These are phyloP conservation scores for Danio jaintianensis DNA, from an alignment of 2,797 vertebrate species.

Conservation along the genomic window DNA sequence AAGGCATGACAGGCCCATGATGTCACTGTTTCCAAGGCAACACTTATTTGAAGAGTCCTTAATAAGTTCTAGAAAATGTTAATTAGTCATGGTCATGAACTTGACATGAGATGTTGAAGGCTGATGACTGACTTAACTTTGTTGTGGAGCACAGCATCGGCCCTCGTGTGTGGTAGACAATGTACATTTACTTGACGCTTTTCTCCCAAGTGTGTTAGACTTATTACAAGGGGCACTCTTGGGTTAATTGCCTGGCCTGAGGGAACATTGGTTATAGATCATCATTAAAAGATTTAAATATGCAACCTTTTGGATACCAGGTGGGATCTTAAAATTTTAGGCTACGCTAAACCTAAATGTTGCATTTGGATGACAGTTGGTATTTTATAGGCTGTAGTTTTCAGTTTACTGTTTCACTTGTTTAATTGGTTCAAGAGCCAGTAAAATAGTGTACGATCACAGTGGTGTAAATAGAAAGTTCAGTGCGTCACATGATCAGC, in stretches of 20 bases:
- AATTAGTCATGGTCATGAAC: constrained; percentile 52
- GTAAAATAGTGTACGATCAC: too few relatives aligned
- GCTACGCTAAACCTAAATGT: not conserved
- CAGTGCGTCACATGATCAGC: too few relatives aligned
- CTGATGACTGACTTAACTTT: constrained; percentile 45
- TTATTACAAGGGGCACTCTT: constrained; percentile 12
- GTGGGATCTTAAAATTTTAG: not conserved
- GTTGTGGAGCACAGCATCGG: constrained; percentile 9
- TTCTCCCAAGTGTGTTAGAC: constrained; percentile 18
- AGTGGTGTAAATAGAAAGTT: too few relatives aligned
- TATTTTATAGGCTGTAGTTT: too few relatives aligned
- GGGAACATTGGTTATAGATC: not conserved
- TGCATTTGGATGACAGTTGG: not conserved
- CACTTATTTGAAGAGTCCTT: constrained; percentile 52
- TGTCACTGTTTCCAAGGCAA: constrained; percentile 60
- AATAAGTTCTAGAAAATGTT: constrained; percentile 56
- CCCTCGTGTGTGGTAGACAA: constrained; percentile 28
- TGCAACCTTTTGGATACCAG: constrained; percentile 18
- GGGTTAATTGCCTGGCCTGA: constrained; percentile 31
- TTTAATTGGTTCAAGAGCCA: too few relatives aligned
- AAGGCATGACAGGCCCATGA: constrained; percentile 42
- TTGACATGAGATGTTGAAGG: constrained; percentile 41
- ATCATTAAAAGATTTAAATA: constrained; percentile 22
- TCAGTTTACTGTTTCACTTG: too few relatives aligned
- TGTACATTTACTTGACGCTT: constrained; percentile 28